Conservation (phyloP, 2,113 vertebrate species). For the Poeciliopsis retropinna region DNA sequence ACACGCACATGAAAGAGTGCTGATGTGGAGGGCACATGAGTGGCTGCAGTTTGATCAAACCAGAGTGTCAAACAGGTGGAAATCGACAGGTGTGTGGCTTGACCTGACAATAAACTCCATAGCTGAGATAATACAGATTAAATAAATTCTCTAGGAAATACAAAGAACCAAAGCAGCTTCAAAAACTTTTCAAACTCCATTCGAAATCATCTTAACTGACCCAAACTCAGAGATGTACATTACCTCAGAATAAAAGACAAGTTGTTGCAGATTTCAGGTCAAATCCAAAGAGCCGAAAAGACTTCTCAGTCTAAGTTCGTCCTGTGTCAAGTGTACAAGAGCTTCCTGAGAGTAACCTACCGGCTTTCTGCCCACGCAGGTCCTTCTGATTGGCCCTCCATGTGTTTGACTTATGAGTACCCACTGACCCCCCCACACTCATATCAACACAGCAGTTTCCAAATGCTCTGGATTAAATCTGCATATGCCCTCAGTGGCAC, state of each 20-base stretch:
- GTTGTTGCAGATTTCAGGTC: neutral
- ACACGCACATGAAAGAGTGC: neutral
- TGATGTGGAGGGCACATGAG: neutral
- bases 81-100: neutral
- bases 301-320: neutral
- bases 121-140: neutral
- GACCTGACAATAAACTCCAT: neutral
- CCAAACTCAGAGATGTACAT: neutral
- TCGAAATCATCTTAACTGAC: neutral
- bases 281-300: constrained; percentile 6
- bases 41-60: neutral
- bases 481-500: constrained; percentile 31
- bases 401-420: constrained; percentile 32
- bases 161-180: neutral
- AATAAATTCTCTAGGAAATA: neutral
- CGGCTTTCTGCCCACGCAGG: constrained; percentile 52
- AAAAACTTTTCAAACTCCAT: neutral
- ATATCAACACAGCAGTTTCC: constrained; percentile 22
- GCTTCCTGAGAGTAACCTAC: constrained; percentile 39
- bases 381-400: constrained; percentile 54
- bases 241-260: constrained; percentile 46
- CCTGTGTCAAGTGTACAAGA: neutral
- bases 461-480: constrained; percentile 4
- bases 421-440: neutral
- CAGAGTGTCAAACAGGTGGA: neutral